Evolutionary conservation across 1,140 invertebrate genomes (phyloP).

Genomic region (Paraescarpia echinospica): DNA sequence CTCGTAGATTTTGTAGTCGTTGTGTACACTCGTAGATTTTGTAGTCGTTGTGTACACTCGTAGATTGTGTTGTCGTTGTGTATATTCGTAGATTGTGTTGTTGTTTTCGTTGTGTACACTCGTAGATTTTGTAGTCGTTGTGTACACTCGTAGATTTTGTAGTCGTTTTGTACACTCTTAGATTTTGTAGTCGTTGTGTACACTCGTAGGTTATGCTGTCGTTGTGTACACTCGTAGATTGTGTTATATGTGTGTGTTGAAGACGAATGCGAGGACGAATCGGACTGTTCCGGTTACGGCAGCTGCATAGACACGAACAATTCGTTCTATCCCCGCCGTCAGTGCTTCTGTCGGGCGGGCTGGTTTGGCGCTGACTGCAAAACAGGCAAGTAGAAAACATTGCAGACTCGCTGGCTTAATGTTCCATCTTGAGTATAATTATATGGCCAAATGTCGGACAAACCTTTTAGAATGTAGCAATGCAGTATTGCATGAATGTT

Average conservation of each 20-base stretch:
- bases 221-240: background rate
- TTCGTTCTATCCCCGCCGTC: slow-evolving; percentile 76
- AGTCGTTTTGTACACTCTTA: background rate
- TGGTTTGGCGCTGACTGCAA: slow-evolving; percentile 68
- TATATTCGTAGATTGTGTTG: background rate
- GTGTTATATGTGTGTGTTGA: background rate
- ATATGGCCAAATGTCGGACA: too few species aligned
- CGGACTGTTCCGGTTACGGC: slow-evolving; percentile 81
- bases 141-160: background rate
- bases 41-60: background rate
- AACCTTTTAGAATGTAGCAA: too few species aligned
- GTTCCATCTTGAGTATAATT: background rate
- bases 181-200: background rate
- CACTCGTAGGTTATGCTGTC: background rate
- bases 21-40: too few species aligned
- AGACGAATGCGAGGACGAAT: background rate
- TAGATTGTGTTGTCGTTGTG: background rate
- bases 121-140: background rate
- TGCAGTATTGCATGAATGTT: too few species aligned
- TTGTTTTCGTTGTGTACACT: background rate
- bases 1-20: background rate
- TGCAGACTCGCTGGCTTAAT: background rate
- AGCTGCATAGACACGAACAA: slow-evolving; percentile 78
- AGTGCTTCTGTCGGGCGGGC: slow-evolving; percentile 86
- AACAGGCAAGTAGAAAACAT: slow-evolving; percentile 45